A percentile compares a stretch with the other conserved stretches of the same genome.
Conservation (phyloP, 2,888 invertebrate species). For the Flabesymbios commensalis region DNA sequence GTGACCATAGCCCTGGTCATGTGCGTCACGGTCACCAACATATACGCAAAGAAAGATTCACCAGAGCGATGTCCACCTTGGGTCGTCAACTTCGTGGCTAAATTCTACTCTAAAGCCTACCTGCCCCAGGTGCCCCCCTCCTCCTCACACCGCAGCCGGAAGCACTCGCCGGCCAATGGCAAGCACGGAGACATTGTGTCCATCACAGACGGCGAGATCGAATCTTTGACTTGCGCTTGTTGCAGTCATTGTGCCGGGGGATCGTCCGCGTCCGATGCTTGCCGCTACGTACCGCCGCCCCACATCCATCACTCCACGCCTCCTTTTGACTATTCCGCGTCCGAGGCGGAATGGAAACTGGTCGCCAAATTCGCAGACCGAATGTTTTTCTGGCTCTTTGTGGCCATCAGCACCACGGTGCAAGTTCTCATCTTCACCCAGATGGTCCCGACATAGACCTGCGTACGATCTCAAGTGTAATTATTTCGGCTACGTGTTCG, state of each 20-base stretch:
- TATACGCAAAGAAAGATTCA: constrained; percentile 37
- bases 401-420: constrained; percentile 33
- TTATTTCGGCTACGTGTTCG: too few relatives aligned
- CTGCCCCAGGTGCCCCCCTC: neutral
- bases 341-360: constrained; percentile 37
- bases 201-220: constrained; percentile 29
- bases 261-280: neutral
- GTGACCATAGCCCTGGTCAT: constrained; percentile 40
- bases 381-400: constrained; percentile 44
- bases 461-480: too few relatives aligned
- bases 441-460: constrained; percentile 36
- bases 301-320: neutral
- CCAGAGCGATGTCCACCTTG: constrained; percentile 26
- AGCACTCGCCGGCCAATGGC: neutral
- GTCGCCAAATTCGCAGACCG: constrained; percentile 39
- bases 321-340: constrained; percentile 14
- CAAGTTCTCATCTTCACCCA: constrained; percentile 31
- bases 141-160: constrained; percentile 1
- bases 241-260: constrained; percentile 3
- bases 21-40: constrained; percentile 38
- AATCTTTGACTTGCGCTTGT: constrained; percentile 24
- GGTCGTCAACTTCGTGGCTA: constrained; percentile 27
- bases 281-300: neutral
- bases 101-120: constrained; percentile 19
- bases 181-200: constrained; percentile 20